Evolutionary conservation across 2,113 vertebrate species (phyloP).

Genomic region (Microtus montanus): DNA sequence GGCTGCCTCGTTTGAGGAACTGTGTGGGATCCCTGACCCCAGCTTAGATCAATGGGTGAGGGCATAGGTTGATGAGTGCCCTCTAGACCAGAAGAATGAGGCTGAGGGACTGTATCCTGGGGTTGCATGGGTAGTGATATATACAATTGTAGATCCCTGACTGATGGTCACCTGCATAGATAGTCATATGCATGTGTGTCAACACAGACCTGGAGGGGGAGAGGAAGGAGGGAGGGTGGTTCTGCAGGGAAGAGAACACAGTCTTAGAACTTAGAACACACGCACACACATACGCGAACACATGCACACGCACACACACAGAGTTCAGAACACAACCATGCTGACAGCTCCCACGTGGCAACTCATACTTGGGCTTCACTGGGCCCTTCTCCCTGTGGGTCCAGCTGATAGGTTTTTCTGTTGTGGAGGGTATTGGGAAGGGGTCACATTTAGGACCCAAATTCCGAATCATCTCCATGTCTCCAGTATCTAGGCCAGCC

Average conservation of each 20-base stretch:
- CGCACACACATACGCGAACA: background rate
- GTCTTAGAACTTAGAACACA: constrained; percentile 54
- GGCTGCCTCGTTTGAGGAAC: background rate
- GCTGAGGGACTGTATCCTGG: background rate
- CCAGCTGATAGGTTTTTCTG: background rate
- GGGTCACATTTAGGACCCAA: background rate
- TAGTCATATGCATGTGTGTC: background rate
- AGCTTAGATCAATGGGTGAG: background rate
- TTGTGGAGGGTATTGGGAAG: background rate
- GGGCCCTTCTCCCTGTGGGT: background rate
- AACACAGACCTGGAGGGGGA: background rate
- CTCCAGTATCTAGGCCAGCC: background rate
- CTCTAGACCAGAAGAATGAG: background rate
- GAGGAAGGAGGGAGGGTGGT: background rate
- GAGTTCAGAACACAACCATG: background rate
- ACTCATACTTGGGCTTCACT: background rate
- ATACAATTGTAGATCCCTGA: background rate
- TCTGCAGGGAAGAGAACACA: constrained; percentile 73
- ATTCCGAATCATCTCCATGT: background rate
- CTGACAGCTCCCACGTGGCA: background rate
- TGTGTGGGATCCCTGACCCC: background rate
- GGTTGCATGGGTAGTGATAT: background rate
- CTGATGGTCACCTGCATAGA: background rate
- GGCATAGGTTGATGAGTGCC: background rate
- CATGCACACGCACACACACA: background rate